Conservation (phyloP, 2,888 invertebrate species). For the Latrodectus elegans region DNA sequence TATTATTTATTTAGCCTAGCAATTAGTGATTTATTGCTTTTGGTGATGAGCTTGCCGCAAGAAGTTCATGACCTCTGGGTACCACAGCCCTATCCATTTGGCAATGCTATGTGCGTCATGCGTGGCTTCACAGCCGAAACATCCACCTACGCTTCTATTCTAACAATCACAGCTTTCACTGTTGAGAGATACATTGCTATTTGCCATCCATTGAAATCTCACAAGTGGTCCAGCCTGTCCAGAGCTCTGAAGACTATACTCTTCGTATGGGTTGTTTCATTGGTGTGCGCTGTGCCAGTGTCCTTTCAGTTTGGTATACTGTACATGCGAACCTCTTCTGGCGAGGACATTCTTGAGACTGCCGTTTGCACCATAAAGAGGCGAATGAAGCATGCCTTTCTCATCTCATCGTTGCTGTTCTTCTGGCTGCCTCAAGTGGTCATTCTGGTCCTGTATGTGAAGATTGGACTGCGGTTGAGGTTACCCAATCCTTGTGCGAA, state of each 20-base stretch:
- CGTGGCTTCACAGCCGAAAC: conserved; percentile 89
- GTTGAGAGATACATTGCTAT: conserved; percentile 90
- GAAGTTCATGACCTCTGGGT: conserved; percentile 80
- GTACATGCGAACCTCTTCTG: conserved; percentile 72
- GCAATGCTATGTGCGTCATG: conserved; percentile 85
- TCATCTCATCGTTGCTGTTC: conserved; percentile 85
- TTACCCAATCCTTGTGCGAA: conserved; percentile 27
- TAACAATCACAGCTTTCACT: conserved; percentile 88
- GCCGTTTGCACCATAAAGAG: conserved; percentile 76
- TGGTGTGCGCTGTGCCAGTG: conserved; percentile 76
- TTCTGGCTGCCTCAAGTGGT: conserved; percentile 91
- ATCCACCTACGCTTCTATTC: conserved; percentile 84
- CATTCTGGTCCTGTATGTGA: conserved; percentile 84
- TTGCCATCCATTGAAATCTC: conserved; percentile 84
- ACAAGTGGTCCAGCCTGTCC: conserved; percentile 77
- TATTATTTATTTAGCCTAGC: conserved; percentile 88
- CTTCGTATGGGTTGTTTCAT: conserved; percentile 85
- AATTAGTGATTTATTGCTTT: conserved; percentile 85
- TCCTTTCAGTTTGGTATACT: conserved; percentile 84
- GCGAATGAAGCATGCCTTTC: conserved; percentile 83
- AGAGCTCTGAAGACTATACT: conserved; percentile 87
- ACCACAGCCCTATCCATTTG: conserved; percentile 77
- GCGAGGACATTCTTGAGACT: conserved; percentile 77
- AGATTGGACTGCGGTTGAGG: conserved; percentile 74
- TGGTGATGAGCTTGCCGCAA: conserved; percentile 86